A percentile compares a stretch with the other conserved stretches of the same genome.
Conservation (phyloP, 1,140 invertebrate genomes). For the Drosophila littoralis region DNA sequence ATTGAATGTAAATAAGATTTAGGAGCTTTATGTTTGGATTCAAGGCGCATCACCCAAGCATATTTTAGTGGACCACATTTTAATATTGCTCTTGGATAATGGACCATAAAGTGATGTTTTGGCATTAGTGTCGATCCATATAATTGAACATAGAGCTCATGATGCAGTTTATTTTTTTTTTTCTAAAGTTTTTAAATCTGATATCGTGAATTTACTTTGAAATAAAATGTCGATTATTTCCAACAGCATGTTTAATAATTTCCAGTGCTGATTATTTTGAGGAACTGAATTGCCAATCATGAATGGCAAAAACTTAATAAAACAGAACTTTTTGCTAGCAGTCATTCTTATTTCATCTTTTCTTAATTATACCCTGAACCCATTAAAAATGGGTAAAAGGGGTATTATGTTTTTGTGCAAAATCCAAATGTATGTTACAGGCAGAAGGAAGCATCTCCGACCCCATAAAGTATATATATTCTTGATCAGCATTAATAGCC, state of each 20-base stretch:
- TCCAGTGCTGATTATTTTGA: background rate
- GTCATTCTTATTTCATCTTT: too few relatives aligned
- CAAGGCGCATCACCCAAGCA: too few relatives aligned
- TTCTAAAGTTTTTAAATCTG: background rate
- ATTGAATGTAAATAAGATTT: too few relatives aligned
- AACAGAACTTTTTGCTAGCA: background rate
- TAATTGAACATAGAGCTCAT: background rate
- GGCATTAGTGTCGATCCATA: background rate
- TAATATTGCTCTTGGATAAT: background rate
- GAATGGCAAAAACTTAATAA: background rate
- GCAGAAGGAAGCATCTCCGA: too few relatives aligned
- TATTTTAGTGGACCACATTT: too few relatives aligned
- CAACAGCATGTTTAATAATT: background rate
- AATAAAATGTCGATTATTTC: background rate
- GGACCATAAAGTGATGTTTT: background rate
- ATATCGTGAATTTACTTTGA: background rate
- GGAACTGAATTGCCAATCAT: background rate
- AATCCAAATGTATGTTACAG: too few relatives aligned
- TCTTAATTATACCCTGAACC: too few relatives aligned
- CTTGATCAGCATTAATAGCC: too few relatives aligned
- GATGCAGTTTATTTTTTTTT: background rate
- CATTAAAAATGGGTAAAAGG: too few relatives aligned
- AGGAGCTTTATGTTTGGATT: too few relatives aligned
- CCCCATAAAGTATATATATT: too few relatives aligned
- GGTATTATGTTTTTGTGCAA: too few relatives aligned